Percentiles rank a stretch among this genome's conserved stretches.
phyloP scores from a whole-genome alignment of 2,113 vertebrate species.

The Aldabrachelys gigantea region DNA sequence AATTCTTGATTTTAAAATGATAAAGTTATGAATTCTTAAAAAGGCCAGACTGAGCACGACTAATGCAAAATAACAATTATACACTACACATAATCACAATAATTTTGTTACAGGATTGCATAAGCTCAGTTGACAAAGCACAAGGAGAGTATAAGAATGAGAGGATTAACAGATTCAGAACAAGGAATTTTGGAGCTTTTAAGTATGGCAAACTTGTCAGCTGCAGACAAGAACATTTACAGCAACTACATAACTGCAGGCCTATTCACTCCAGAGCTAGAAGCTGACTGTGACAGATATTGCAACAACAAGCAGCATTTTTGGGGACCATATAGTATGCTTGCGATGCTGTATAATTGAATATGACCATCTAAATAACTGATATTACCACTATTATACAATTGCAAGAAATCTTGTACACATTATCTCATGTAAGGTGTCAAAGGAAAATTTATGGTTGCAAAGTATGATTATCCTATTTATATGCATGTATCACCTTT shows the following conservation, averaged over 20 bases:
- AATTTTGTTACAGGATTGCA: background rate
- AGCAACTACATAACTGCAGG: background rate
- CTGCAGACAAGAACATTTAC: background rate
- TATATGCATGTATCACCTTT: too few species aligned
- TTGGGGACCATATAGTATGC: background rate
- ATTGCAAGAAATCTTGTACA: too few species aligned
- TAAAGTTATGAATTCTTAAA: background rate
- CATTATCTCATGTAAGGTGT: too few species aligned
- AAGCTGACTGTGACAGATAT: background rate
- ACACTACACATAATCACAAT: background rate
- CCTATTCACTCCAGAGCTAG: background rate
- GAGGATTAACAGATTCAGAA: background rate
- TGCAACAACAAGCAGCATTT: background rate
- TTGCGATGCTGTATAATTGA: background rate
- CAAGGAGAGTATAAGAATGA: background rate
- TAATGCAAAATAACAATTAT: background rate
- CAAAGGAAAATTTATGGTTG: too few species aligned
- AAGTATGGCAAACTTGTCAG: background rate
- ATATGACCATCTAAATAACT: too few species aligned
- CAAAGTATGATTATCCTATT: too few species aligned
- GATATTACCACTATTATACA: too few species aligned
- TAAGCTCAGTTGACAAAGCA: background rate
- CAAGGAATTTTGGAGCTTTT: background rate
- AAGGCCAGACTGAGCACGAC: background rate
- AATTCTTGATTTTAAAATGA: background rate